These are phyloP conservation scores for Apostichopus leukothele DNA, from an alignment of 53 echinoderm and acorn worm genomes.

Conservation along the genomic window DNA sequence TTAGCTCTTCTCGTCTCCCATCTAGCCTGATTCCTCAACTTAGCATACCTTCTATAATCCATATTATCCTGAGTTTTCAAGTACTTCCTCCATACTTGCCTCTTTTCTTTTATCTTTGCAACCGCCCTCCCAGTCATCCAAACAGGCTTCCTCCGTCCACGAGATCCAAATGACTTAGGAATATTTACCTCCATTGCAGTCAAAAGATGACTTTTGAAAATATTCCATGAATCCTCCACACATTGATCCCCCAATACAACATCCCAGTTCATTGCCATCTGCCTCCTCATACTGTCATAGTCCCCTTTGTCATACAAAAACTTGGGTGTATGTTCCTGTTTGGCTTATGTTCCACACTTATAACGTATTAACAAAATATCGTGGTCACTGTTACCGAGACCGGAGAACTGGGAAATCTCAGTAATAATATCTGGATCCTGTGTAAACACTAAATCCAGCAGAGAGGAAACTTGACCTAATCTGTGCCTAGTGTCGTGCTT, in stretches of 20 bases:
- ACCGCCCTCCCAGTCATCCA: conserved; percentile 11
- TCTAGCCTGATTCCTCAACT: conserved; percentile 16
- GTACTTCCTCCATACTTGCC: neutral
- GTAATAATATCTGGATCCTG: neutral
- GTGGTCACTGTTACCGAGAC: conserved; percentile 30
- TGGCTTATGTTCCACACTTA: neutral
- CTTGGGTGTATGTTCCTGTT: neutral
- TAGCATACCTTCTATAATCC: neutral
- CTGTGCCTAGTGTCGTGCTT: conserved; percentile 1
- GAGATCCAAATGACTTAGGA: conserved; percentile 8
- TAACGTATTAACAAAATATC: conserved; percentile 7
- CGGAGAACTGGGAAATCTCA: conserved; percentile 12
- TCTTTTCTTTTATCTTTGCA: neutral
- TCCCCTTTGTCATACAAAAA: conserved; percentile 31
- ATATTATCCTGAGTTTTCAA: neutral
- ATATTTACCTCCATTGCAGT: conserved; percentile 4
- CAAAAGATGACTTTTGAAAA: neutral
- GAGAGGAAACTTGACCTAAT: conserved; percentile 9
- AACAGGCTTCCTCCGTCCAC: neutral
- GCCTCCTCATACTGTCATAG: neutral
- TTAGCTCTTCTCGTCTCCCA: conserved; percentile 19
- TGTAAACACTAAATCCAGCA: conserved; percentile 28
- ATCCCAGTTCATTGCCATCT: neutral
- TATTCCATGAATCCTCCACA: neutral
- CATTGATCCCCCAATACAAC: neutral